Percentiles rank a stretch among this genome's conserved stretches.
Evolutionary conservation across 2,888 invertebrate species (phyloP).

Genomic region (Drosophila greeni): DNA sequence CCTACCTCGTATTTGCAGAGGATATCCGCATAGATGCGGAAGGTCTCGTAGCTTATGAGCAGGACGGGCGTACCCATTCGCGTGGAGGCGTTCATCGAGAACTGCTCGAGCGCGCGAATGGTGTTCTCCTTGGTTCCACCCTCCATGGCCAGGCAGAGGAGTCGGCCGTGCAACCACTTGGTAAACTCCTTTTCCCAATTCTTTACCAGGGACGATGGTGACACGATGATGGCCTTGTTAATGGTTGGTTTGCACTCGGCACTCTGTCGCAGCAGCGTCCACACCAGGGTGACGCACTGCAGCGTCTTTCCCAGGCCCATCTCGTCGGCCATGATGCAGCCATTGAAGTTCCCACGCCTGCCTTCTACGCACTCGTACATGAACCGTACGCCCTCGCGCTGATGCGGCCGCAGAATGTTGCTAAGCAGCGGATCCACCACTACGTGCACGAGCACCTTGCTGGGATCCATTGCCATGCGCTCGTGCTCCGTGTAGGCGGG

Average conservation of each 20-base stretch:
- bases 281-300: conserved; percentile 96
- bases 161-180: conserved; percentile 95
- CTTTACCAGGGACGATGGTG: conserved; percentile 98
- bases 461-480: conserved; percentile 87
- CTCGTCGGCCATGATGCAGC: conserved; percentile 99
- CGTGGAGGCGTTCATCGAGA: conserved; percentile 87
- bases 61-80: conserved; percentile 91
- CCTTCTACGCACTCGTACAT: conserved; percentile 99
- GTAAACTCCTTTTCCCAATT: conserved; percentile 99
- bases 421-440: conserved; percentile 97
- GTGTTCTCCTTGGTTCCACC: conserved; percentile 93
- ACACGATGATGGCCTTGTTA: conserved; percentile 95
- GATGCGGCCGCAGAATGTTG: conserved; percentile 96
- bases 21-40: conserved; percentile 93
- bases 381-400: conserved; percentile 98
- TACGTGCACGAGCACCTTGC: conserved; percentile 88
- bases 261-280: conserved; percentile 96
- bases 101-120: conserved; percentile 87
- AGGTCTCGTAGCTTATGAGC: conserved; percentile 99
- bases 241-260: conserved; percentile 94
- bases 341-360: conserved; percentile 88
- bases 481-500: conserved; percentile 92
- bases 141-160: conserved; percentile 90
- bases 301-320: conserved; percentile 99
- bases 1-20: conserved; percentile 95